Percentiles rank a stretch among this genome's conserved stretches.
Conservation (phyloP, 2,888 invertebrate genomes). For the Noctua comes region DNA sequence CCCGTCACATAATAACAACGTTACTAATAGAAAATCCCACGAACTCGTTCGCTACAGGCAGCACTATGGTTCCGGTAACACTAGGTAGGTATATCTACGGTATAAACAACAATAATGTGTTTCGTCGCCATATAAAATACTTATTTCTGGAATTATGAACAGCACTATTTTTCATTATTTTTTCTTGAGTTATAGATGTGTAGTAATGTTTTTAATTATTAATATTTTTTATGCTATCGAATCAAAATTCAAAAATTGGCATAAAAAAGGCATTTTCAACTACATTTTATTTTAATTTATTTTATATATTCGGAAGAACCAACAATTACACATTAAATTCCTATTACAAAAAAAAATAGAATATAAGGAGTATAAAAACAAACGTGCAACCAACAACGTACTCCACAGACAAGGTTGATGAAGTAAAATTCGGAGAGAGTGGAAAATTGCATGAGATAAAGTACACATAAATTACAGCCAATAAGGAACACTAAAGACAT, state of each 20-base stretch:
- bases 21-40: slow-evolving; percentile 42
- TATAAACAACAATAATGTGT: slow-evolving; percentile 18
- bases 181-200: neutral
- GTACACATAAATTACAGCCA: no score
- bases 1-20: slow-evolving; percentile 7
- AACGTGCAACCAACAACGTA: no score
- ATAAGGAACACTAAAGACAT: no score
- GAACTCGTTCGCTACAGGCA: slow-evolving; percentile 42
- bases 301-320: no score
- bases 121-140: neutral
- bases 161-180: neutral
- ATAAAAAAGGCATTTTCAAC: neutral
- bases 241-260: neutral
- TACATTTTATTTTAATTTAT: neutral
- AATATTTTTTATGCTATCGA: neutral
- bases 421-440: no score
- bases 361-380: no score
- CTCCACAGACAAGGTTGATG: no score
- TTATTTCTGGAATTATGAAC: neutral
- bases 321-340: no score
- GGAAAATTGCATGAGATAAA: no score
- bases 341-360: no score
- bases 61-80: slow-evolving; percentile 32
- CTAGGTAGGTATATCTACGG: neutral
- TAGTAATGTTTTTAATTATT: no score